phyloP scores from a whole-genome alignment of 1,140 invertebrate species.

The Heliconius nattereri region DNA sequence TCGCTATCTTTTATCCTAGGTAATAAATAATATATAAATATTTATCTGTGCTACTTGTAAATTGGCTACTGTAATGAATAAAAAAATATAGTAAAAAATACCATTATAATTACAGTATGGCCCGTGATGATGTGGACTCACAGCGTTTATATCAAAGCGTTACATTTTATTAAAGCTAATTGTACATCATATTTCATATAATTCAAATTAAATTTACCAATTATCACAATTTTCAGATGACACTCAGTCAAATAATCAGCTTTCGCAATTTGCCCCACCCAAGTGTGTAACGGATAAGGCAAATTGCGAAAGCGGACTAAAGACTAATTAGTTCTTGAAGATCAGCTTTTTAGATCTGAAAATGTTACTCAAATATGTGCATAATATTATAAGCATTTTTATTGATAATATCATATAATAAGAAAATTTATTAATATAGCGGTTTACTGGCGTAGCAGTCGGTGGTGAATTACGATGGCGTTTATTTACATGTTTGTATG shows the following conservation, averaged over 20 bases:
- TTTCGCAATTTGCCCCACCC: constrained; percentile 81
- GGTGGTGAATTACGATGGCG: too few relatives aligned
- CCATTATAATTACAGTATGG: too few relatives aligned
- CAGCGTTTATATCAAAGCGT: too few relatives aligned
- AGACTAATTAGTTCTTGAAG: constrained; percentile 27
- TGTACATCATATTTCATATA: not conserved
- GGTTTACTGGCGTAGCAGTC: too few relatives aligned
- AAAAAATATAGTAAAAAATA: too few relatives aligned
- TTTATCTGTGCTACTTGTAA: too few relatives aligned
- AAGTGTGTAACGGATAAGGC: constrained; percentile 87
- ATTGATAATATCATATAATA: not conserved
- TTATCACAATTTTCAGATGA: constrained; percentile 44
- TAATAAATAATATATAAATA: not conserved
- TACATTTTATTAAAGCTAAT: not conserved
- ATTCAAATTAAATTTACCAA: not conserved
- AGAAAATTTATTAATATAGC: too few relatives aligned
- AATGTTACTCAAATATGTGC: not conserved
- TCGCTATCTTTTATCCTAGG: constrained; percentile 82
- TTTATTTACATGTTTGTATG: too few relatives aligned
- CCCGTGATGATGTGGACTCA: too few relatives aligned
- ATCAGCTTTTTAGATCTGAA: not conserved
- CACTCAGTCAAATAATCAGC: constrained; percentile 72
- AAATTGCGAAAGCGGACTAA: constrained; percentile 84
- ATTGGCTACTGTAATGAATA: too few relatives aligned
- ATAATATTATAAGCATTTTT: not conserved